Base-by-base conservation (phyloP, 2,113 vertebrate species). In the Tupaia chinensis region DNA sequence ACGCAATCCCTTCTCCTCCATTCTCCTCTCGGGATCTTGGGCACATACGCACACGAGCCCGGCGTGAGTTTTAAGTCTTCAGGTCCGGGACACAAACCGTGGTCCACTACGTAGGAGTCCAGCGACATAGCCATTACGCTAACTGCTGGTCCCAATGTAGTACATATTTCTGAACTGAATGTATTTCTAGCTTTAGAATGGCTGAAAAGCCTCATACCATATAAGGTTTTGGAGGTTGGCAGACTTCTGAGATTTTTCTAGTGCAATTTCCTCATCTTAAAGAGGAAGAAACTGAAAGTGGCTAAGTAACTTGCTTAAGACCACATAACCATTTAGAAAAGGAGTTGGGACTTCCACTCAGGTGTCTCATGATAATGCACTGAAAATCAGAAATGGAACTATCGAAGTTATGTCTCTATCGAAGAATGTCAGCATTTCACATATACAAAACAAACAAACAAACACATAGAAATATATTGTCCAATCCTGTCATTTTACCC, bases 191-290 rank as follows among this genome's bases (percentile, higher is more conserved):
- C 32, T 92, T 81, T 87, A 29, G 56, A 80, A 77, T 73, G 63
- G 68, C 20, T 78, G 69, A 93, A 92, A 79, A 84, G 61, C 87
- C 70, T 80, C 82, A 77, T 12, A 93, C 60, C 95, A 74, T 22
- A 53, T 11, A 15, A 20, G 9, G 23, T 58, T 95, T 90, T n/a
- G 10, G 65, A 83, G 68, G 32, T 17, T 56, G 79, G 65, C 53
- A 77, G n/a, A 1, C 10, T 65, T 89, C 60, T 80, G 56, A 92
- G 70, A 80, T 83, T 87, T 70, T 91, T 74, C 85, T 77, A 80
- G 73, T 23, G 9, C 12, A 23, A 54, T 80, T 74, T 94, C n/a
- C 54, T 93, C 32, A 13, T 66, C 66, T 95, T 53, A 72, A 78
- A 79, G 69, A 74, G 60, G 60, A 91, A 34, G 14, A 66, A 89